Evolutionary conservation across 2,113 vertebrate species (phyloP).

Genomic region (Myotis brandtii): DNA sequence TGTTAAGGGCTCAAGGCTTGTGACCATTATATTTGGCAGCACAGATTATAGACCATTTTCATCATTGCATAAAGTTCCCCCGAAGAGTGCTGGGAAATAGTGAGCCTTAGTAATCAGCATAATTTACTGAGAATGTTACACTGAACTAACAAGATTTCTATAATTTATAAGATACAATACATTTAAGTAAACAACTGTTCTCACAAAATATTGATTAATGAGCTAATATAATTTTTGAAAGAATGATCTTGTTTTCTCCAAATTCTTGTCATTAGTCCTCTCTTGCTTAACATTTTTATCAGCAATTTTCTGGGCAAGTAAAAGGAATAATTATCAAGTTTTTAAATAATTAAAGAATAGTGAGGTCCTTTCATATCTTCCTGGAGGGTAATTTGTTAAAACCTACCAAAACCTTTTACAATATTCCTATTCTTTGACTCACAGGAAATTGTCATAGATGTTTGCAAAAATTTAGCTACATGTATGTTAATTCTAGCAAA

Average conservation of each 20-base stretch:
- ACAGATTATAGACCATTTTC: not conserved
- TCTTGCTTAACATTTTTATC: not conserved
- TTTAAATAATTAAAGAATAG: conserved; percentile 40
- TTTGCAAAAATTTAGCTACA: not conserved
- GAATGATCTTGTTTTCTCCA: not conserved
- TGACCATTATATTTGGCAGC: not conserved
- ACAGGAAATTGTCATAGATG: not conserved
- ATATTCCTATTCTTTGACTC: not conserved
- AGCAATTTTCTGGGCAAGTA: not conserved
- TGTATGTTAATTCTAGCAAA: not conserved
- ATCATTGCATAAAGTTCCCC: not conserved
- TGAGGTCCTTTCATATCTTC: conserved; percentile 13
- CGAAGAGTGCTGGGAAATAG: not conserved
- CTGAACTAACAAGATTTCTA: not conserved
- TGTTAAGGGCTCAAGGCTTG: not conserved
- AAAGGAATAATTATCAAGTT: not conserved
- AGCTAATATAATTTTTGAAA: not conserved
- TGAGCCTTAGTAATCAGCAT: not conserved
- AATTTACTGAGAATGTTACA: not conserved
- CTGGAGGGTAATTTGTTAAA: not conserved
- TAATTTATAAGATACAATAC: not conserved
- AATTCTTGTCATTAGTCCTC: not conserved
- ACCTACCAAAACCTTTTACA: not conserved
- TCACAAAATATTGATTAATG: not conserved
- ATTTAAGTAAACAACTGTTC: not conserved